These are phyloP conservation scores for Laodelphax striatellus DNA, from an alignment of 1,140 invertebrate genomes.

Conservation along the genomic window DNA sequence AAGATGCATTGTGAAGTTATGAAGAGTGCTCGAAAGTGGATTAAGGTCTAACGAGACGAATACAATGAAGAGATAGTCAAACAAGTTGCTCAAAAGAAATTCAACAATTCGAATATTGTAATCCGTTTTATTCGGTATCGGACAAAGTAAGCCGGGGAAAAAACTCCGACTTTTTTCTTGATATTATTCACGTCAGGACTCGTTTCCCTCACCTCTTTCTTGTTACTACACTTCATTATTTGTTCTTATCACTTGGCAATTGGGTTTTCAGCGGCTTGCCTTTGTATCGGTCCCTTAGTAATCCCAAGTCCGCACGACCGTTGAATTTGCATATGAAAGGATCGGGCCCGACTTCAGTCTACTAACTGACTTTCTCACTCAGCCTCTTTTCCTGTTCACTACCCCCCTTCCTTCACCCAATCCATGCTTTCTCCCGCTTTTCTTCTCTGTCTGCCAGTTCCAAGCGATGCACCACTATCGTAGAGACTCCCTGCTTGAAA, in stretches of 20 bases:
- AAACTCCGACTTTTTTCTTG: background rate
- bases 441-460: background rate
- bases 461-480: too few species aligned
- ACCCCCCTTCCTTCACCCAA: background rate
- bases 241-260: conserved; percentile 1
- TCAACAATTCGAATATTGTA: background rate
- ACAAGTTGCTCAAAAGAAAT: background rate
- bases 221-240: background rate
- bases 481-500: too few species aligned
- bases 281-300: background rate
- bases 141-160: background rate
- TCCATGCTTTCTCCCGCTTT: background rate
- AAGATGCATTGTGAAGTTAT: too few species aligned
- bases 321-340: conserved; percentile 1
- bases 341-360: too few species aligned
- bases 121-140: conserved; percentile 1
- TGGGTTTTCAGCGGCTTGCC: background rate
- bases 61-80: too few species aligned
- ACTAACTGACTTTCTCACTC: background rate
- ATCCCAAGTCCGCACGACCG: background rate
- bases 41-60: too few species aligned
- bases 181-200: background rate
- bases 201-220: background rate
- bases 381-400: background rate
- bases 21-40: too few species aligned